These are phyloP conservation scores for Rutpela maculata DNA, from an alignment of 2,888 invertebrate genomes.

Conservation along the genomic window DNA sequence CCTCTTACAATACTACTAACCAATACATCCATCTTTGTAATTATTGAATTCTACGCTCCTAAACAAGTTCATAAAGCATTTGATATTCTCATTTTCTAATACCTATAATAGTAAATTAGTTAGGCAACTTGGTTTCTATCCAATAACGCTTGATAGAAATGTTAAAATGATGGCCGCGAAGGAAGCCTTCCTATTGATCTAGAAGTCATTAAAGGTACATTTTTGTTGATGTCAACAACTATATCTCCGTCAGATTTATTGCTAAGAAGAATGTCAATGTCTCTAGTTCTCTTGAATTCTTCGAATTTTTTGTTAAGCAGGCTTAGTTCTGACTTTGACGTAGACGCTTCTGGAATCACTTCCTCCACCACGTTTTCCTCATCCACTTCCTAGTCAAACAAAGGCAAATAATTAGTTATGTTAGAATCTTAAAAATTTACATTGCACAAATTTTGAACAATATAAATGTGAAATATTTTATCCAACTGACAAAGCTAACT, in stretches of 20 bases:
- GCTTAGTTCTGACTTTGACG: conserved; percentile 75
- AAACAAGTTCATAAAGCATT: conserved; percentile 6
- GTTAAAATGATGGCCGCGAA: conserved; percentile 69
- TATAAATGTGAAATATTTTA: no score
- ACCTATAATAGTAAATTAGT: not conserved
- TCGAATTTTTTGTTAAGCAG: conserved; percentile 76
- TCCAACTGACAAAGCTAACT: no score
- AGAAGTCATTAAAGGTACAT: conserved; percentile 58
- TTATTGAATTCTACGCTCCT: not conserved
- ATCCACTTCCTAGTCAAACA: conserved; percentile 80
- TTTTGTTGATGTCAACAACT: conserved; percentile 42
- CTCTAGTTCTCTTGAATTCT: conserved; percentile 76
- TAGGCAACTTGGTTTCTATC: conserved; percentile 18
- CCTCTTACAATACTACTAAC: conserved; percentile 2
- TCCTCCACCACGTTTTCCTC: conserved; percentile 78
- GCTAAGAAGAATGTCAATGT: conserved; percentile 60
- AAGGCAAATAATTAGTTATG: not conserved
- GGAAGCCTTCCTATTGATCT: conserved; percentile 66
- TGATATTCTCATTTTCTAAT: conserved; percentile 14
- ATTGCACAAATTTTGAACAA: not conserved
- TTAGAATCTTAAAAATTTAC: not conserved
- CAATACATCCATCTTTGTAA: conserved; percentile 10
- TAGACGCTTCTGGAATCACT: conserved; percentile 70
- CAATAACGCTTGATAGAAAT: conserved; percentile 9
- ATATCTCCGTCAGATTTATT: conserved; percentile 52